A percentile compares a stretch with the other conserved stretches of the same genome.
Evolutionary conservation across 2,113 vertebrate genomes (phyloP).

Genomic region (Zeus faber): DNA sequence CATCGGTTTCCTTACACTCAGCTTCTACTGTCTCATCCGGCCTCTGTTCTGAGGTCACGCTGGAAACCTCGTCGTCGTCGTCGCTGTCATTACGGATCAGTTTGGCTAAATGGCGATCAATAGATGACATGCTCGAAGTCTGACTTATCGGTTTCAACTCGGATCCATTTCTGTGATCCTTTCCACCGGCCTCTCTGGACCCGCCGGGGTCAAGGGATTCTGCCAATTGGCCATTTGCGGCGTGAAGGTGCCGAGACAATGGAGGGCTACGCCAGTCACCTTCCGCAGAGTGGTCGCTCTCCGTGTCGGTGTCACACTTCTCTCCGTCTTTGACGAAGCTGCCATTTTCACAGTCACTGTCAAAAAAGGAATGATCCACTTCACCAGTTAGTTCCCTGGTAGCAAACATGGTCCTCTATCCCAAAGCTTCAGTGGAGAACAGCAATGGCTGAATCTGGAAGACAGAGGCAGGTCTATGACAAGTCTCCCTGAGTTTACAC

Average conservation of each 20-base stretch:
- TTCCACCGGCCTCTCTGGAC: conserved; percentile 4
- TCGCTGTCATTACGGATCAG: conserved; percentile 23
- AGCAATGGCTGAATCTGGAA: no score
- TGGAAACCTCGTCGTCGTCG: conserved; percentile 44
- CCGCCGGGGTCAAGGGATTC: not conserved
- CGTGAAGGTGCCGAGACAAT: not conserved
- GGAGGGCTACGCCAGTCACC: not conserved
- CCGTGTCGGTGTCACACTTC: conserved; percentile 13
- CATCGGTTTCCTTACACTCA: conserved; percentile 52
- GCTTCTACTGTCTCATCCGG: conserved; percentile 46
- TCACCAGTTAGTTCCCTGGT: conserved; percentile 79
- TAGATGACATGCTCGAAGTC: conserved; percentile 2
- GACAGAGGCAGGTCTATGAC: no score
- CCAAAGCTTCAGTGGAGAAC: conserved; percentile 1
- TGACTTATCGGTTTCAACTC: conserved; percentile 7
- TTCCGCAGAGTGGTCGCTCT: no score
- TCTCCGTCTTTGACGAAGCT: conserved; percentile 37
- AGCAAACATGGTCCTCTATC: conserved; percentile 73
- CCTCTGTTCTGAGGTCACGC: conserved; percentile 32
- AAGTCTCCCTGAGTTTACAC: no score
- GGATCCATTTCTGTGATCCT: not conserved
- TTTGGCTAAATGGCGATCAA: conserved; percentile 11
- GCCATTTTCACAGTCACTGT: conserved; percentile 82
- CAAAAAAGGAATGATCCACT: conserved; percentile 95
- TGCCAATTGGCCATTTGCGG: not conserved